These are phyloP conservation scores for Oryzias curvinotus DNA, from an alignment of 2,113 vertebrate genomes.

Conservation along the genomic window DNA sequence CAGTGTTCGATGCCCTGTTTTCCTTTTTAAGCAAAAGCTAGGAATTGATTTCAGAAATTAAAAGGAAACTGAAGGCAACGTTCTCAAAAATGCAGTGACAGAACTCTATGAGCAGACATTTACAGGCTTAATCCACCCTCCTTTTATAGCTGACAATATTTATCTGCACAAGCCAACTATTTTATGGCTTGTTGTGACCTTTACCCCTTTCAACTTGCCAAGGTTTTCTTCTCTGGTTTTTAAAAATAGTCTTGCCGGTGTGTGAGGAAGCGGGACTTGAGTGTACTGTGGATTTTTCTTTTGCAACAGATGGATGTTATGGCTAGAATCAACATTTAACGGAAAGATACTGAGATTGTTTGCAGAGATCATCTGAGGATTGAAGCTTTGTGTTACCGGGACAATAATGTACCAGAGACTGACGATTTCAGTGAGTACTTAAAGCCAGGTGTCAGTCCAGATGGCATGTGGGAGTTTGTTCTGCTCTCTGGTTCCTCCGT, in stretches of 20 bases:
- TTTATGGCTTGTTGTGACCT: conserved; percentile 71
- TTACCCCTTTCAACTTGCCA: conserved; percentile 46
- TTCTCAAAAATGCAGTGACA: conserved; percentile 19
- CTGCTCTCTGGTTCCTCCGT: conserved; percentile 20
- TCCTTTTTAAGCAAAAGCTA: background rate
- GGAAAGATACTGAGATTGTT: background rate
- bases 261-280: background rate
- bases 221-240: conserved; percentile 2
- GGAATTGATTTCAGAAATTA: background rate
- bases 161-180: conserved; percentile 61
- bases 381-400: background rate
- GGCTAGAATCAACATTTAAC: background rate
- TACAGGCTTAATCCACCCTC: conserved; percentile 61
- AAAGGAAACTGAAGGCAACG: background rate
- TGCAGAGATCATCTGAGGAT: background rate
- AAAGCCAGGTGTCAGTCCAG: conserved; percentile 7
- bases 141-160: conserved; percentile 73
- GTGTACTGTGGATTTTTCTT: background rate
- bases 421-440: background rate
- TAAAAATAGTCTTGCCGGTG: background rate
- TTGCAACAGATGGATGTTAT: background rate
- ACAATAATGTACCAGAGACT: background rate
- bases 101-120: conserved; percentile 49
- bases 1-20: background rate
- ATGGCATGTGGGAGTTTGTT: conserved; percentile 38